Evolutionary conservation across 1,140 invertebrate species (phyloP).

Genomic region (Pseudomyrmex dendroicus): DNA sequence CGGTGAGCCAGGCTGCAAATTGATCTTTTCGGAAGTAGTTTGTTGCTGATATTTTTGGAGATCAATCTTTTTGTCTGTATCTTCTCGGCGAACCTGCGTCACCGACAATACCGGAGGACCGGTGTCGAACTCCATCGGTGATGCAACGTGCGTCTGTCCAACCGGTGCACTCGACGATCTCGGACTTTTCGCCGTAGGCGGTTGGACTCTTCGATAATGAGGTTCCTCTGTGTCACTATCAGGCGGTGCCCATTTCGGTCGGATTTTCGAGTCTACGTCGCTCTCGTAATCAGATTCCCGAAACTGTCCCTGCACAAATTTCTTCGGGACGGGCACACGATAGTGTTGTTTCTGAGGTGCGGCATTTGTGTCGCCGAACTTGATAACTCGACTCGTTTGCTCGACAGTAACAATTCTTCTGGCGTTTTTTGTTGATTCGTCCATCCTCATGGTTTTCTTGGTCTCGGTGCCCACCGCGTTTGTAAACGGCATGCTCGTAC

Average conservation of each 20-base stretch:
- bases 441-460: conserved; percentile 89
- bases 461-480: conserved; percentile 88
- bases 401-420: conserved; percentile 88
- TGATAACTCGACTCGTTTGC: conserved; percentile 89
- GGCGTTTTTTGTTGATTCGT: conserved; percentile 88
- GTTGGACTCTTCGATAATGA: conserved; percentile 87
- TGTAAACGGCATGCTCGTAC: conserved; percentile 85
- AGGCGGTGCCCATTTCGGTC: conserved; percentile 87
- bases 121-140: conserved; percentile 88
- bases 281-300: conserved; percentile 90
- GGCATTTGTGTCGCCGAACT: conserved; percentile 85
- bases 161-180: conserved; percentile 84
- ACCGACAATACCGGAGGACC: conserved; percentile 80
- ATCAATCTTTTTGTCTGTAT: conserved; percentile 26
- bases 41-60: conserved; percentile 18
- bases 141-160: conserved; percentile 84
- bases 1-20: conserved; percentile 86
- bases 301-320: conserved; percentile 89
- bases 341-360: conserved; percentile 79
- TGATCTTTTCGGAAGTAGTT: conserved; percentile 59
- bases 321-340: conserved; percentile 87
- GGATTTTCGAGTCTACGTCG: conserved; percentile 88
- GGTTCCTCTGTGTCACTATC: conserved; percentile 86
- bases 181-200: conserved; percentile 81
- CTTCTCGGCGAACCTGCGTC: conserved; percentile 66